Evolutionary conservation across 2,113 vertebrate species (phyloP), one percentile per base, ranked within the genome.

Genomic region (Rafetus swinhoei): DNA sequence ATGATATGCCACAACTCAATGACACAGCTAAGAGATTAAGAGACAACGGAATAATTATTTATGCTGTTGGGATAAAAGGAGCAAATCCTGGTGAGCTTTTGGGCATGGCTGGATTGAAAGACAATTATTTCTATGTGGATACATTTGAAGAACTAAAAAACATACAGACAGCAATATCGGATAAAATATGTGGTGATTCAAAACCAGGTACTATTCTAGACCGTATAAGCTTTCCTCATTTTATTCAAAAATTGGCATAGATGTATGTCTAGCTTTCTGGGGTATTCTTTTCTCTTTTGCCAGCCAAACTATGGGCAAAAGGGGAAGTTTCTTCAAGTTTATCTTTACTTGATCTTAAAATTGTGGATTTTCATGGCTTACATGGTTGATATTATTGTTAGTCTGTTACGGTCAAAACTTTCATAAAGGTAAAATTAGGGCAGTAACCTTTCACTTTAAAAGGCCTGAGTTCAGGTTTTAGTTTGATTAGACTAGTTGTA

Each of bases 81-180:
- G 97, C 97, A 85, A 97, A 97, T 0, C 45, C 1, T 0, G 55
- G 80, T 22, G 97, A 98, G 84, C 96, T 98, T 77, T 14, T 94
- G 10, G 95, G 87, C 32, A 98, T 98, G 93, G 97, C 97, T 10
- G 97, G 98, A 8, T 95, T 96, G 1, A 60, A 89, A 5, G 95
- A 97, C 55, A 96, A 94, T 52, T 97, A 91, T 60, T 98, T 95
- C 91, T 97, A 95, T 1, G 97, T 98, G 91, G 92, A 97, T 85
- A 94, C 91, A 5, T 98, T 98, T 60, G 94, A 96, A 90, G 97
- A 92, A 80, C 86, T 98, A 80, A 57, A 93, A 85, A 95, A 93
- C 10, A 95, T 98, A 74, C 93, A 96, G 79, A 84, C 85, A 18
- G 87, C 96, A 2, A 79, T 98, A 85, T 97, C 97, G 9, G 82